phyloP scores from a whole-genome alignment of 2,113 vertebrate genomes.

The Myotis yumanensis region DNA sequence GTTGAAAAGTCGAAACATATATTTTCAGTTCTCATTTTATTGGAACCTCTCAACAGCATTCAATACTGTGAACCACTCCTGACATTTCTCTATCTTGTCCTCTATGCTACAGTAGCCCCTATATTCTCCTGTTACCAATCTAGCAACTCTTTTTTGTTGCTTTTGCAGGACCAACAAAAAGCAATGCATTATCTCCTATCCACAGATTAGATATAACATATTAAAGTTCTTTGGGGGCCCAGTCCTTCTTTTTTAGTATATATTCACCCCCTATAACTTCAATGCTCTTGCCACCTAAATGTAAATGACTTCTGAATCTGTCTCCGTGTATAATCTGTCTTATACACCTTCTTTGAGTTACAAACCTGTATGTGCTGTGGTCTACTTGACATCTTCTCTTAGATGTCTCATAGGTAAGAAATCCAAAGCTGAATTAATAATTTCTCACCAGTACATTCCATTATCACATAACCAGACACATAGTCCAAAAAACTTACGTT shows the following conservation, averaged over 20 bases:
- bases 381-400: neutral
- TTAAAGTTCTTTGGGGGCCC: neutral
- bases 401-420: neutral
- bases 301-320: neutral
- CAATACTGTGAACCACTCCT: neutral
- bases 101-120: neutral
- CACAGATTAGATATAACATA: neutral
- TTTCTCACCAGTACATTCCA: neutral
- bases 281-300: neutral
- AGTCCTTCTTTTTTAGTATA: neutral
- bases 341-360: neutral
- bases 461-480: neutral
- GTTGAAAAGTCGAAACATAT: neutral
- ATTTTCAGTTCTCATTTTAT: neutral
- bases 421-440: neutral
- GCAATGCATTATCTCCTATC: neutral
- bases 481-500: neutral
- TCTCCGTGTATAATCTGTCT: no score
- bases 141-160: neutral
- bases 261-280: neutral
- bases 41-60: slow-evolving; percentile 3
- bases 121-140: neutral
- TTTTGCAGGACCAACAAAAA: neutral
- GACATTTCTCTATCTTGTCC: neutral
- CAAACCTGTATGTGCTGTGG: neutral